A percentile compares a stretch with the other conserved stretches of the same genome.
Evolutionary conservation across 2,113 vertebrate species (phyloP).

Genomic region (Podarcis muralis): DNA sequence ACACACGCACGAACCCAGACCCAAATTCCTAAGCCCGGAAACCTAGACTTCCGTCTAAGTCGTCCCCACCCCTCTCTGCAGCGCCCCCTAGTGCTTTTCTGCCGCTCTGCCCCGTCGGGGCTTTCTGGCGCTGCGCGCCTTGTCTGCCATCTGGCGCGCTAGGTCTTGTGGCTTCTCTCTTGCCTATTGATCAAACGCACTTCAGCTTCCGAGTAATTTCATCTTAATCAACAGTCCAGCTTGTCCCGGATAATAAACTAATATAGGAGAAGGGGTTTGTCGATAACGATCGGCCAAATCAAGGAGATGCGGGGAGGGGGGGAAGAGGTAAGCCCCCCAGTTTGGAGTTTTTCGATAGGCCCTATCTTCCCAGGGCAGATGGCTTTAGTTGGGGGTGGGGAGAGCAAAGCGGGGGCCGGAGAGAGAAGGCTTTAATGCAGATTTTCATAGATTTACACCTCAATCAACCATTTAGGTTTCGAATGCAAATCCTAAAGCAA

Average conservation of each 20-base stretch:
- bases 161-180: slow-evolving; percentile 62
- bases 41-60: too few relatives aligned
- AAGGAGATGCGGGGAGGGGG: not conserved
- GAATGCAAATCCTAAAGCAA: slow-evolving; percentile 65
- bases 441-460: slow-evolving; percentile 81
- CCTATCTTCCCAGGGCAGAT: slow-evolving; percentile 80
- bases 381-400: slow-evolving; percentile 64
- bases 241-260: slow-evolving; percentile 79
- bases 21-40: too few relatives aligned
- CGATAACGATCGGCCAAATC: slow-evolving; percentile 73
- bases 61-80: not conserved
- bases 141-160: slow-evolving; percentile 71
- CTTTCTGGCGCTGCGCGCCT: not conserved
- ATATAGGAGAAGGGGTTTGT: slow-evolving; percentile 58
- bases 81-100: not conserved
- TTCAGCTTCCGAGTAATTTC: slow-evolving; percentile 87
- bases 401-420: not conserved
- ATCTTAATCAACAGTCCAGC: slow-evolving; percentile 81
- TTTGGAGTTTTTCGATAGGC: slow-evolving; percentile 75
- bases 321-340: slow-evolving; percentile 37
- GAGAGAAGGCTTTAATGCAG: slow-evolving; percentile 76
- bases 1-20: too few relatives aligned
- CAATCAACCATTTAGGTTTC: slow-evolving; percentile 73
- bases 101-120: not conserved
- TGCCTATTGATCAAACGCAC: slow-evolving; percentile 78